Conservation (phyloP, 2,797 vertebrate species). For the Lacerta agilis region DNA sequence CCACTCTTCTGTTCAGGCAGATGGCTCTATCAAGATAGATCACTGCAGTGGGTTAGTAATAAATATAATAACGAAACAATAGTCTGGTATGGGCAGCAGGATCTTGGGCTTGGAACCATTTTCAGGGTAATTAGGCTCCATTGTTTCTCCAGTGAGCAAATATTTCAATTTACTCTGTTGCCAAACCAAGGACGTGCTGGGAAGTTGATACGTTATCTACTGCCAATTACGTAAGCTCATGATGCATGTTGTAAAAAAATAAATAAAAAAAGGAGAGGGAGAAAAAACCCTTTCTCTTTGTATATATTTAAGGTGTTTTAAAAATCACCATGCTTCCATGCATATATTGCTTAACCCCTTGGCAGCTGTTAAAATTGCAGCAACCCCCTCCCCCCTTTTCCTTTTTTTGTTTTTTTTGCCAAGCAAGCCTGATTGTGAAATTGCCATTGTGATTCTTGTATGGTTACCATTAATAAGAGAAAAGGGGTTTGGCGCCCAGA, state of each 20-base stretch:
- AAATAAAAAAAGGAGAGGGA: no score
- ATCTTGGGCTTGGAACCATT: constrained; percentile 62
- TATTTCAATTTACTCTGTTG: constrained; percentile 71
- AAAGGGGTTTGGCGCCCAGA: not conserved
- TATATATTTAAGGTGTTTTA: not conserved
- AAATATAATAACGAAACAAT: constrained; percentile 34
- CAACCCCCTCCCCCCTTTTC: not conserved
- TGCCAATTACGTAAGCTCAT: constrained; percentile 71
- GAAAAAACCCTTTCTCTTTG: constrained; percentile 24
- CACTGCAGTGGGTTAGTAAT: constrained; percentile 38
- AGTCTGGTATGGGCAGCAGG: constrained; percentile 48
- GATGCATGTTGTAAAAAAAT: constrained; percentile 69
- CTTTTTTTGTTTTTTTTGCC: not conserved
- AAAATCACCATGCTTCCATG: not conserved
- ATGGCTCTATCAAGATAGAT: not conserved
- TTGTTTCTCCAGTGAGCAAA: constrained; percentile 70
- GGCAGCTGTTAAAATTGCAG: not conserved
- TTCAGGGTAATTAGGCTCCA: constrained; percentile 51
- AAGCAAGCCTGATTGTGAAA: not conserved
- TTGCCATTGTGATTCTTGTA: not conserved
- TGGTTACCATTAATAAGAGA: not conserved
- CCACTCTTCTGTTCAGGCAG: constrained; percentile 11
- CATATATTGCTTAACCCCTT: not conserved
- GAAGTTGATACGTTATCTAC: constrained; percentile 73
- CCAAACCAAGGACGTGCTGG: constrained; percentile 70